Evolutionary conservation across 2,888 invertebrate genomes (phyloP), one percentile per base, ranked within the genome.

Genomic region (Limnephilus rhombicus): DNA sequence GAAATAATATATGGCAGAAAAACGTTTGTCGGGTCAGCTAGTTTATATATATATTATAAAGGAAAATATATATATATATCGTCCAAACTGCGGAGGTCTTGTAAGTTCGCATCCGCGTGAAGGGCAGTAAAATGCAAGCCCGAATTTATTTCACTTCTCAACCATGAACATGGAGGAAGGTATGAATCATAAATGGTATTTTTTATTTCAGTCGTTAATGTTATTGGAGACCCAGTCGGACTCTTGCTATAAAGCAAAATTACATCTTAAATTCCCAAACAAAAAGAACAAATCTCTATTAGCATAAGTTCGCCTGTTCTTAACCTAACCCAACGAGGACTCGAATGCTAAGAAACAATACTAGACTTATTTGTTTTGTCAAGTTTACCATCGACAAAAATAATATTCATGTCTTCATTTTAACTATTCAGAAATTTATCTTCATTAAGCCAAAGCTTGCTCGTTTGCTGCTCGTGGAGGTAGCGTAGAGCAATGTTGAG

Each of bases 101-200:
- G 68, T n/a, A 68, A 68, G 68, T 68, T 68, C 7, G n/a, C 68
- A 9, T 9, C 68, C 68, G n/a, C 24, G 24, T n/a, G 68, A 68
- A 68, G 68, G 9, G 68, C 68, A n/a, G 68, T 83, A 83, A 37
- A 37, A 15, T 37, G 37, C 37, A 37, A 83, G 83, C 24, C 2
- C 83, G 83, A 83, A 83, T 34, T 24, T 83, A 83, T 83, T 83
- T 83, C 24, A 83, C 83, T 37, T 83, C 83, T 41, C 83, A 41
- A 41, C 9, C 83, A 83, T 83, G 83, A 24, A 83, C 83, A 9
- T 11, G 37, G 18, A 34, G 68, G 68, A 34, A 37, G 34, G 83
- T 37, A 41, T 41, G 37, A 83, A 83, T 24, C 37, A 83, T 83
- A 34, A 83, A 83, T 18, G 24, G 68, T 24, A 68, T 68, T 68